Evolutionary conservation across 2,888 invertebrate species (phyloP).

Genomic region (Phortica magna): DNA sequence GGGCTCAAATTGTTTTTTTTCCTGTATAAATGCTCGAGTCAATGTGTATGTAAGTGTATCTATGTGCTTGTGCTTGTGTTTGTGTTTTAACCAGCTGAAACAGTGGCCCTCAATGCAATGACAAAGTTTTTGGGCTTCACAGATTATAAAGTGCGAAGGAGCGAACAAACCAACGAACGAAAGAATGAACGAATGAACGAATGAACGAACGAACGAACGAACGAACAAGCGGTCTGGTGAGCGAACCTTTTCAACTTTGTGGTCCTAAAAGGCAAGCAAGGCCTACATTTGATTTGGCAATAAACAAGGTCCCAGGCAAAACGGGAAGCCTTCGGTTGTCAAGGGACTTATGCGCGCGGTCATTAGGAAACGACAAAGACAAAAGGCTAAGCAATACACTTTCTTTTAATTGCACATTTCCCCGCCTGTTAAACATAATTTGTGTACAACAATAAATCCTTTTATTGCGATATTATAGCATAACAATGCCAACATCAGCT

Average conservation of each 20-base stretch:
- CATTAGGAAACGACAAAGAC: slow-evolving; percentile 24
- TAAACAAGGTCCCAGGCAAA: slow-evolving; percentile 58
- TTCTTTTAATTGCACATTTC: slow-evolving; percentile 44
- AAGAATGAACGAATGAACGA: not conserved
- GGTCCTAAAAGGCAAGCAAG: slow-evolving; percentile 61
- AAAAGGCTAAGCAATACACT: slow-evolving; percentile 43
- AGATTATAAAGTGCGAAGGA: slow-evolving; percentile 6
- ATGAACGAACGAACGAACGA: not conserved
- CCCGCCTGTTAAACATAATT: slow-evolving; percentile 27
- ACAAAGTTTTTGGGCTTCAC: slow-evolving; percentile 57
- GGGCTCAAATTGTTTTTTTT: not conserved
- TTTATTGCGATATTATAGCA: not conserved
- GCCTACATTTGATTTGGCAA: slow-evolving; percentile 67
- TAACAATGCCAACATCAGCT: slow-evolving; percentile 56
- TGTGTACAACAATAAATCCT: not conserved
- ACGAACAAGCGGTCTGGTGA: not conserved
- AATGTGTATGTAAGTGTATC: slow-evolving; percentile 5
- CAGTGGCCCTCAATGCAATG: slow-evolving; percentile 70
- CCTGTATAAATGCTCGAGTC: not conserved
- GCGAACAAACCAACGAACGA: not conserved
- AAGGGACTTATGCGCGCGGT: slow-evolving; percentile 14
- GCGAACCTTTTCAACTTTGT: slow-evolving; percentile 52
- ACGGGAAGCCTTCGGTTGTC: slow-evolving; percentile 29
- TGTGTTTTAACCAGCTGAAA: slow-evolving; percentile 38
- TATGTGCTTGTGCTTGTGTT: slow-evolving; percentile 50